A percentile compares a stretch with the other conserved stretches of the same genome.
Conservation (phyloP, 2,888 invertebrate species). For the Trachelus tabidus region DNA sequence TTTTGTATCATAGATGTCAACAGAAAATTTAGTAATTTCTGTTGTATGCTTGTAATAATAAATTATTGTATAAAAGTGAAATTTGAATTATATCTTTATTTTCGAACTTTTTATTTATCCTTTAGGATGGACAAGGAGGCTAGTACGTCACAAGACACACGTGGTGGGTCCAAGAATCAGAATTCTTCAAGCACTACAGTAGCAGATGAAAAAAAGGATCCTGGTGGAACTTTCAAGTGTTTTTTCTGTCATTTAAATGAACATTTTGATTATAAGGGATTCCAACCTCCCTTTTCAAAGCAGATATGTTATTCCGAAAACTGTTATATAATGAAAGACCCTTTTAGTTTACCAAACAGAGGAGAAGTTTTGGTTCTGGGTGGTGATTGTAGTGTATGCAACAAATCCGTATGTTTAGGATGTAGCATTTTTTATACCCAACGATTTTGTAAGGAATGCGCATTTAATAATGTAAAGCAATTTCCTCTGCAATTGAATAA, state of each 20-base stretch:
- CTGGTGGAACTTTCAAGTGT: constrained; percentile 72
- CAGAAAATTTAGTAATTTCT: background rate
- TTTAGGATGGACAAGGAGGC: constrained; percentile 49
- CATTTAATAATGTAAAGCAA: constrained; percentile 68
- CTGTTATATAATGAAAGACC: constrained; percentile 86
- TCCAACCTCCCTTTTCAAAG: constrained; percentile 78
- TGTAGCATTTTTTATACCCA: constrained; percentile 86
- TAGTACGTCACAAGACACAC: constrained; percentile 17
- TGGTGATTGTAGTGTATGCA: constrained; percentile 78
- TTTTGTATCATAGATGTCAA: background rate
- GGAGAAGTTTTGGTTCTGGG: constrained; percentile 84
- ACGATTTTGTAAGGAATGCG: constrained; percentile 81
- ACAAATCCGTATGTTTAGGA: constrained; percentile 77
- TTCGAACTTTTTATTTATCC: background rate
- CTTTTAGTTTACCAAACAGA: constrained; percentile 80
- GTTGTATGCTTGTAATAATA: background rate
- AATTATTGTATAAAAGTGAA: background rate
- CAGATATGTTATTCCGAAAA: constrained; percentile 77
- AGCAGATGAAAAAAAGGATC: constrained; percentile 30
- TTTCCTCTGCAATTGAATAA: constrained; percentile 79
- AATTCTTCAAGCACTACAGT: constrained; percentile 4
- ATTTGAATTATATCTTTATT: background rate
- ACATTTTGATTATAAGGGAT: constrained; percentile 81
- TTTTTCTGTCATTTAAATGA: constrained; percentile 75
- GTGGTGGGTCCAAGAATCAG: constrained; percentile 14